Conservation (phyloP, 2,888 invertebrate genomes). For the Ormyrus rosae region DNA sequence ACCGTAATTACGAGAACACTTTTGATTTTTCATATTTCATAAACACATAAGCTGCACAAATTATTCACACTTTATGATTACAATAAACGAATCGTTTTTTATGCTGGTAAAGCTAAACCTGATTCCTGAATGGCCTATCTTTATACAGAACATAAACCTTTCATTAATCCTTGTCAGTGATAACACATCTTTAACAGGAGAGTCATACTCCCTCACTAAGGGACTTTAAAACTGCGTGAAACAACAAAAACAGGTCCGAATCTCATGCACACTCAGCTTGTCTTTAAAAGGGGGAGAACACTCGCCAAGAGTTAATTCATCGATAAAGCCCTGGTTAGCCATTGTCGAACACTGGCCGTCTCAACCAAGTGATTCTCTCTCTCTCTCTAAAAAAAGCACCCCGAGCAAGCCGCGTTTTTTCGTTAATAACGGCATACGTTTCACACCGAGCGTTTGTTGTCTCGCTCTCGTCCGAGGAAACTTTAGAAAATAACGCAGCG, state of each 20-base stretch:
- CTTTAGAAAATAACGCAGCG: conserved; percentile 74
- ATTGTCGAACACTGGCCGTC: conserved; percentile 1
- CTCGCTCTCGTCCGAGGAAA: conserved; percentile 65
- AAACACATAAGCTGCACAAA: too few species aligned
- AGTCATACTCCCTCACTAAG: conserved; percentile 23
- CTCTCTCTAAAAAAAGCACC: not conserved
- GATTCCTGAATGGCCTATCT: too few species aligned
- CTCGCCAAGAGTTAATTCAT: conserved; percentile 46
- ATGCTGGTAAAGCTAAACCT: too few species aligned
- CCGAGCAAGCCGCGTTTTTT: conserved; percentile 13
- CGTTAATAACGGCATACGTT: conserved; percentile 72
- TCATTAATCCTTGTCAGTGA: conserved; percentile 27
- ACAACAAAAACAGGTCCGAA: conserved; percentile 32
- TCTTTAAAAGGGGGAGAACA: not conserved
- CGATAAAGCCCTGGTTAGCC: conserved; percentile 42
- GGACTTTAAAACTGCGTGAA: conserved; percentile 27
- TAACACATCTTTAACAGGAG: conserved; percentile 15
- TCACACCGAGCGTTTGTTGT: conserved; percentile 65
- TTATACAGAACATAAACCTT: not conserved
- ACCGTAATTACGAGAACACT: conserved; percentile 25
- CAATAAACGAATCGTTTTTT: not conserved
- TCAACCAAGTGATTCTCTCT: not conserved
- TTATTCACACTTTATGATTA: too few species aligned
- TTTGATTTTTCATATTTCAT: too few species aligned
- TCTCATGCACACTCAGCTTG: conserved; percentile 14